Percentiles rank a stretch among this genome's conserved stretches.
Conservation (phyloP, 2,797 vertebrate genomes). For the Poliocrania exsul region DNA sequence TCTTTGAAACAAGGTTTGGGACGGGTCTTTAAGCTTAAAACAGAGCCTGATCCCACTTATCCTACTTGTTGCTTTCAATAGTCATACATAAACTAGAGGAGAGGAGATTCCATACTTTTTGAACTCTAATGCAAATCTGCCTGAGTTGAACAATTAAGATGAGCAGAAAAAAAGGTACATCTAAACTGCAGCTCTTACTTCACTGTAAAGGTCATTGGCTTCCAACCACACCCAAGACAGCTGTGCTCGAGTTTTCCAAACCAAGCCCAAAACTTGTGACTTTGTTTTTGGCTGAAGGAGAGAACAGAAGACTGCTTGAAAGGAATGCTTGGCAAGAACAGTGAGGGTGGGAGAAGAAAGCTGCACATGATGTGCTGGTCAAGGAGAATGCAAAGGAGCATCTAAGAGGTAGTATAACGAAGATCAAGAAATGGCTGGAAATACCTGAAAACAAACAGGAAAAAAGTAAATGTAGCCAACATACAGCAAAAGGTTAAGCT, state of each 20-base stretch:
- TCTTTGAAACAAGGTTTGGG: background rate
- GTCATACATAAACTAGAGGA: background rate
- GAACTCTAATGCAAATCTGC: background rate
- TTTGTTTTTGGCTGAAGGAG: conserved; percentile 34
- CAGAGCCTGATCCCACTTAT: background rate
- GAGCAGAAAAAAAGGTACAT: background rate
- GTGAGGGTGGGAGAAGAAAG: background rate
- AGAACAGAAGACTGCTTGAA: conserved; percentile 9
- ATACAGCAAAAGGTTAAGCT: background rate
- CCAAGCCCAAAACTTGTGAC: conserved; percentile 48
- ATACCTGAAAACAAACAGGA: background rate
- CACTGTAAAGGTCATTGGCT: background rate
- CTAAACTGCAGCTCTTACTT: background rate
- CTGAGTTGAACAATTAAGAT: background rate
- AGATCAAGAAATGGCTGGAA: background rate
- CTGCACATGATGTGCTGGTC: background rate
- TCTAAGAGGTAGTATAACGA: background rate
- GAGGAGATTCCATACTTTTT: background rate
- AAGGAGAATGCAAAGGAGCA: background rate
- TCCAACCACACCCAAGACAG: conserved; percentile 60
- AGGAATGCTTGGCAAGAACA: conserved; percentile 15
- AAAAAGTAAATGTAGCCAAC: background rate
- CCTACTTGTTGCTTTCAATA: background rate
- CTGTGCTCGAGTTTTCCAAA: conserved; percentile 12
- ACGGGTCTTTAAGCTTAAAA: background rate